Evolutionary conservation across 2,113 vertebrate species (phyloP).

Genomic region (Narcine bancroftii): DNA sequence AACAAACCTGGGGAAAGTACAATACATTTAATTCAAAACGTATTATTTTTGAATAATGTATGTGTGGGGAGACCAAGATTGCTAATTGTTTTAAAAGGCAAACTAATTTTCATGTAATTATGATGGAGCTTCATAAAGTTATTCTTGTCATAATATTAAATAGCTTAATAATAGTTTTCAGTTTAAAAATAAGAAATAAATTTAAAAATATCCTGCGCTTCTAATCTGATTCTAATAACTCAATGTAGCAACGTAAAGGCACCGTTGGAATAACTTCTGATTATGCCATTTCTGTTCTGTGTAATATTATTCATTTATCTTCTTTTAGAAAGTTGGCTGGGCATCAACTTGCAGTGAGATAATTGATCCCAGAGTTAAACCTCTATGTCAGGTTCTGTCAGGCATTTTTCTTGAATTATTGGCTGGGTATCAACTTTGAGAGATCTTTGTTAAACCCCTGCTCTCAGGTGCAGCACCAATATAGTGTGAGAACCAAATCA

Average conservation of each 20-base stretch:
- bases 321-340: neutral
- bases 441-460: neutral
- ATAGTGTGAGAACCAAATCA: neutral
- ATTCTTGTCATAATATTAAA: neutral
- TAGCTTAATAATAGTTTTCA: neutral
- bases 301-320: neutral
- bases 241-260: neutral
- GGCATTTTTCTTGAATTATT: no score
- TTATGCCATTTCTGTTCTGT: neutral
- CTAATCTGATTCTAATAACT: neutral
- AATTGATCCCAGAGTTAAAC: neutral
- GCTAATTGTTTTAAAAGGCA: neutral
- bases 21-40: neutral
- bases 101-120: neutral
- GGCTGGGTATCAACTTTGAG: neutral
- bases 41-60: neutral
- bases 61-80: neutral
- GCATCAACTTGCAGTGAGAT: neutral
- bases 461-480: neutral
- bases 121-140: neutral
- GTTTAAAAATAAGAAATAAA: constrained; percentile 4
- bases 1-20: neutral
- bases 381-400: no score
- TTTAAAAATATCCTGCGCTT: neutral
- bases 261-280: neutral